phyloP scores from a whole-genome alignment of 2,888 invertebrate species.

The Tanytarsus gracilentus region DNA sequence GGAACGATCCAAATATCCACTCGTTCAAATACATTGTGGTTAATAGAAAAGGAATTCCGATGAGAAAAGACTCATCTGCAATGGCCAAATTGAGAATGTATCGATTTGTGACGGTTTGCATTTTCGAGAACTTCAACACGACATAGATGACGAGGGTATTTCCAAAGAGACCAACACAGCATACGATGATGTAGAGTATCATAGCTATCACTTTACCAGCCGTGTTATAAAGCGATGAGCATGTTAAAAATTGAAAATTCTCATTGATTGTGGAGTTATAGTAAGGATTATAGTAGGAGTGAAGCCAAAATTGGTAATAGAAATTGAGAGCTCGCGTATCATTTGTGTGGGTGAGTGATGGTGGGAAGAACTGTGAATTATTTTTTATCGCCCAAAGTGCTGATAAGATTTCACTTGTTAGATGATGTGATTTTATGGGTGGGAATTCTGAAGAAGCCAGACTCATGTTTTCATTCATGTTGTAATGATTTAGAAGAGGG shows the following conservation, averaged over 20 bases:
- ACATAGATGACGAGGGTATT: constrained; percentile 80
- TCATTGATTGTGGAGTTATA: constrained; percentile 7
- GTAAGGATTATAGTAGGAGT: constrained; percentile 2
- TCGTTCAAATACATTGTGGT: constrained; percentile 64
- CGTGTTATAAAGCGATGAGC: constrained; percentile 46
- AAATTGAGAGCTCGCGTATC: constrained; percentile 5
- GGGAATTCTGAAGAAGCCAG: not conserved
- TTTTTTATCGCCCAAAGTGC: not conserved
- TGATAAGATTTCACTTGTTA: not conserved
- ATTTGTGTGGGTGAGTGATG: constrained; percentile 10
- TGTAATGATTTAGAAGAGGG: not conserved
- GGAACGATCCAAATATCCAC: constrained; percentile 72
- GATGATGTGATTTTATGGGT: constrained; percentile 2
- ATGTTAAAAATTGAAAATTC: constrained; percentile 37
- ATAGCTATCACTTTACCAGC: constrained; percentile 49
- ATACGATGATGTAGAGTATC: constrained; percentile 68
- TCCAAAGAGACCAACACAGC: constrained; percentile 69
- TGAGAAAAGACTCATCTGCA: constrained; percentile 77
- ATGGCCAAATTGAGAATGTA: constrained; percentile 79
- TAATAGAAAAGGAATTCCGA: constrained; percentile 77
- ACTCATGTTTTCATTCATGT: not conserved
- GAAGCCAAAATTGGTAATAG: constrained; percentile 6
- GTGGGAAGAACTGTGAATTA: constrained; percentile 9
- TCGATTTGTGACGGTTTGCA: constrained; percentile 85
- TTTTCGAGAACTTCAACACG: constrained; percentile 72